phyloP scores from a whole-genome alignment of 1,140 invertebrate genomes.

The Uloborus diversus region DNA sequence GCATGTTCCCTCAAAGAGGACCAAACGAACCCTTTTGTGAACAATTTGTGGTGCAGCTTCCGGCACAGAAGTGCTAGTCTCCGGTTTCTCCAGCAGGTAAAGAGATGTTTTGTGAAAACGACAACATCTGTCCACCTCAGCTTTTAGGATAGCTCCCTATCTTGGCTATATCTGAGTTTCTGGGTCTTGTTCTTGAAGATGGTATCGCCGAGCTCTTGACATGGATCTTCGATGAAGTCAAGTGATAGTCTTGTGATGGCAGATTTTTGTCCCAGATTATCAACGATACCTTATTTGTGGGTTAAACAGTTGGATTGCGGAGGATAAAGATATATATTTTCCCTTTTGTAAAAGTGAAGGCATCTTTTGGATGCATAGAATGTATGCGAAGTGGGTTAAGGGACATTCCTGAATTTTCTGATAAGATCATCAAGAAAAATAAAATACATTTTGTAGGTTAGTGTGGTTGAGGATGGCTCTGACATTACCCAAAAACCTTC shows the following conservation, averaged over 20 bases:
- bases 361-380: no score
- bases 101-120: conserved; percentile 16
- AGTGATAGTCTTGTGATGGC: not conserved
- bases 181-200: not conserved
- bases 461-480: no score
- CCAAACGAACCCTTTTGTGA: conserved; percentile 31
- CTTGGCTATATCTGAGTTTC: not conserved
- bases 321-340: no score
- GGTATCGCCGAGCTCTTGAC: not conserved
- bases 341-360: no score
- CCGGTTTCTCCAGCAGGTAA: conserved; percentile 13
- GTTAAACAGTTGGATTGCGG: no score
- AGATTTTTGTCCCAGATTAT: not conserved
- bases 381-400: no score
- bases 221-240: not conserved
- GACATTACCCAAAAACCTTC: no score
- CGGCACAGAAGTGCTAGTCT: not conserved
- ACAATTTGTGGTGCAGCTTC: conserved; percentile 30
- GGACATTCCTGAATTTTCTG: no score
- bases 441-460: no score
- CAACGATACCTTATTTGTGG: no score
- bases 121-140: conserved; percentile 33
- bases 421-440: no score
- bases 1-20: not conserved
- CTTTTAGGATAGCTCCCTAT: not conserved